Evolutionary conservation across 2,888 invertebrate species (phyloP).

Genomic region (Megalurothrips usitatus): DNA sequence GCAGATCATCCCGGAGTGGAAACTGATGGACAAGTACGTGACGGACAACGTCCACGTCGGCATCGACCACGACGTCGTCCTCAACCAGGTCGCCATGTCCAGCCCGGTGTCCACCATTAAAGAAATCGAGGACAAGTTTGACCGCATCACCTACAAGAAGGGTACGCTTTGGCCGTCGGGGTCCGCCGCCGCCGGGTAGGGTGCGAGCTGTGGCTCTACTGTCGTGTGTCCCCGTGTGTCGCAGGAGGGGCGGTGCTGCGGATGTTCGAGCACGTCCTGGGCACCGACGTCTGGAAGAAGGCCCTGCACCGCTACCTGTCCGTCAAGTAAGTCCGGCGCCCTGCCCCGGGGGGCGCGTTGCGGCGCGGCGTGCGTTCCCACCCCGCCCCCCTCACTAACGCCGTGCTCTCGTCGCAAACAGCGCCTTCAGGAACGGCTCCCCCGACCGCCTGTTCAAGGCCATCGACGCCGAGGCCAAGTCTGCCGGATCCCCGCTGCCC

Average conservation of each 20-base stretch:
- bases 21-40: constrained; percentile 25
- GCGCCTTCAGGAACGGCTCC: background rate
- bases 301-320: constrained; percentile 42
- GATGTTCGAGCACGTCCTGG: constrained; percentile 31
- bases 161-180: too few relatives aligned
- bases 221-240: background rate
- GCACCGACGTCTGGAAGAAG: constrained; percentile 33
- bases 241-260: constrained; percentile 30
- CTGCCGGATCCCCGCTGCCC: constrained; percentile 33
- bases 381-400: too few relatives aligned
- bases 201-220: background rate
- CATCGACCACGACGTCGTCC: constrained; percentile 22
- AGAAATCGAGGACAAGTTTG: constrained; percentile 32
- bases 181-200: too few relatives aligned
- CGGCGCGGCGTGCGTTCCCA: too few relatives aligned
- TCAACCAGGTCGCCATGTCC: constrained; percentile 16
- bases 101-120: constrained; percentile 24
- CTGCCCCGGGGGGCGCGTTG: too few relatives aligned
- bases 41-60: constrained; percentile 27
- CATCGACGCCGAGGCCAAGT: background rate
- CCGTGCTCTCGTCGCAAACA: background rate
- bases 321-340: constrained; percentile 41
- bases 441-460: background rate
- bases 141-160: constrained; percentile 33
- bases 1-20: constrained; percentile 1